phyloP scores from a whole-genome alignment of 2,888 invertebrate species.

The Eubasilissa splendida region DNA sequence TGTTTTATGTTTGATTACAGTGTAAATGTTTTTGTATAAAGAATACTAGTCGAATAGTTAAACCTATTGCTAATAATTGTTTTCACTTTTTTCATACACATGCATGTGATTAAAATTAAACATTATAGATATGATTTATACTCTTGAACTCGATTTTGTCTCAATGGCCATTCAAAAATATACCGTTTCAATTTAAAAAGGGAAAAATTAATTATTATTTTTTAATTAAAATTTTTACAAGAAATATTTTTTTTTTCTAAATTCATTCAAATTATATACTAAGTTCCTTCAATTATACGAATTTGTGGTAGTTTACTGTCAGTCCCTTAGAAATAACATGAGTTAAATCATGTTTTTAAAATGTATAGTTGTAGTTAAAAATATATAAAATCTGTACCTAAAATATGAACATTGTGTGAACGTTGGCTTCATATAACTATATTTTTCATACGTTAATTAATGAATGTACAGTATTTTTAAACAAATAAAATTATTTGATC shows the following conservation, averaged over 20 bases:
- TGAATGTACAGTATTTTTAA: conserved; percentile 36
- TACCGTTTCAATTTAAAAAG: no score
- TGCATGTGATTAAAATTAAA: neutral
- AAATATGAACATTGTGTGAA: conserved; percentile 48
- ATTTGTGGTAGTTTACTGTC: conserved; percentile 45
- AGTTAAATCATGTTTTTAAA: neutral
- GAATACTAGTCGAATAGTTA: conserved; percentile 51
- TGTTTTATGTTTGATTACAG: conserved; percentile 38
- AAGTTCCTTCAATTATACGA: conserved; percentile 10
- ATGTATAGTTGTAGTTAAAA: conserved; percentile 54
- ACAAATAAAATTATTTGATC: conserved; percentile 6
- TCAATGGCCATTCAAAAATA: no score
- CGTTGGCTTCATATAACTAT: conserved; percentile 41
- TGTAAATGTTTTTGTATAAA: conserved; percentile 57
- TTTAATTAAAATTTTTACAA: no score
- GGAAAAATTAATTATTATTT: no score
- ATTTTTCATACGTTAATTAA: conserved; percentile 37
- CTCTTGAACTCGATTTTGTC: no score
- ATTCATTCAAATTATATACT: neutral
- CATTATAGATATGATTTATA: no score
- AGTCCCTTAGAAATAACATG: conserved; percentile 41
- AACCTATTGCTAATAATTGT: conserved; percentile 19
- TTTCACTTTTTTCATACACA: neutral
- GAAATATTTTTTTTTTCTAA: no score
- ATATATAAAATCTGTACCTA: conserved; percentile 48